These are phyloP conservation scores for Camponotus vicinus DNA, from an alignment of 1,140 invertebrate genomes.

Conservation along the genomic window DNA sequence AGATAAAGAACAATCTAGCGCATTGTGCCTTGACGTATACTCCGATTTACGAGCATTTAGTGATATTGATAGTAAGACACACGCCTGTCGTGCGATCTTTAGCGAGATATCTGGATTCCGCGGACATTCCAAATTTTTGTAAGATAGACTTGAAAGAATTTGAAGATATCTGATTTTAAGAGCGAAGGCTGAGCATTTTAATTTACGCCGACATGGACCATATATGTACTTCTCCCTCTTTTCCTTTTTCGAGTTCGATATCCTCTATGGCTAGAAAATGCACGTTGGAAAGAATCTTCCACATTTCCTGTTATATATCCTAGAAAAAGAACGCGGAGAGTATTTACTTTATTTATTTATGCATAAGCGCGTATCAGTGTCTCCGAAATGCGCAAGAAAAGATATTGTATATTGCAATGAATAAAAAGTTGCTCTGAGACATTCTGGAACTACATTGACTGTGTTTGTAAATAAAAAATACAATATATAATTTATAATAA, in stretches of 20 bases:
- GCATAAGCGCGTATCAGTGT: constrained; percentile 55
- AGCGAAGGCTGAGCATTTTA: constrained; percentile 12
- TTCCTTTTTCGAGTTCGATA: background rate
- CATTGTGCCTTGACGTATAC: constrained; percentile 75
- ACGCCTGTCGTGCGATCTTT: constrained; percentile 31
- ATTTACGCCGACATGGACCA: constrained; percentile 19
- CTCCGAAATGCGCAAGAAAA: constrained; percentile 41
- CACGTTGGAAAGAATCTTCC: constrained; percentile 43
- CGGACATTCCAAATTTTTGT: constrained; percentile 69
- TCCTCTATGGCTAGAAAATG: background rate
- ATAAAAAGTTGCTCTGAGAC: constrained; percentile 40
- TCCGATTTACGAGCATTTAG: constrained; percentile 68
- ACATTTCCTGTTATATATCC: background rate
- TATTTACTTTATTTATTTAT: constrained; percentile 63
- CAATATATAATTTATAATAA: background rate
- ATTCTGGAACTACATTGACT: background rate
- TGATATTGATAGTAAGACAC: constrained; percentile 63
- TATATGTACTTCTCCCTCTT: background rate
- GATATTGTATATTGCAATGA: constrained; percentile 56
- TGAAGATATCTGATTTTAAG: background rate
- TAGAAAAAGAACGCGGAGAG: constrained; percentile 38
- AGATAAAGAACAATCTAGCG: constrained; percentile 69
- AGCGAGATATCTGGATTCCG: constrained; percentile 41
- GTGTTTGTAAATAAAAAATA: background rate
- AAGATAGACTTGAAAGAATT: constrained; percentile 39